Percentiles rank a stretch among this genome's conserved stretches.
phyloP scores from a whole-genome alignment of 2,113 vertebrate species.

The Stegostoma tigrinum region DNA sequence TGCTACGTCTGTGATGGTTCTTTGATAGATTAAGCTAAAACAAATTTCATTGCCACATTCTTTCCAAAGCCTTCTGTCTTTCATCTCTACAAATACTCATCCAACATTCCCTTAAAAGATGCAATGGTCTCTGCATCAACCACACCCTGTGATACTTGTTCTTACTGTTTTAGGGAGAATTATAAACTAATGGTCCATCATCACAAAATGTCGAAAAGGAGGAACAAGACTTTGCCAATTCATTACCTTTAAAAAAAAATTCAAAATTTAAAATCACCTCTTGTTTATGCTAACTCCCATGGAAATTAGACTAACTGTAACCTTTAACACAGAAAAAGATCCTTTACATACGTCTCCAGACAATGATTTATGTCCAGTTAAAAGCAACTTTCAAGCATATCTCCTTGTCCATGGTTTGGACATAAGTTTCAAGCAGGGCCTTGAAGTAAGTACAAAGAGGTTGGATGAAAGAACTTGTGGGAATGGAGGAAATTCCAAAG shows the following conservation, averaged over 20 bases:
- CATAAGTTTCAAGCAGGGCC: background rate
- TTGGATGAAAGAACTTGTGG: background rate
- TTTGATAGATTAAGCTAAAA: background rate
- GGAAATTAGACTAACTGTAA: background rate
- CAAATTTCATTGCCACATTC: background rate
- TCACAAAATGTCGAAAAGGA: too few relatives aligned
- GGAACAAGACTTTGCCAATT: background rate
- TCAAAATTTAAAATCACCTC: background rate
- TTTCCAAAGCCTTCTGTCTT: background rate
- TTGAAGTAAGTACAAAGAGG: background rate
- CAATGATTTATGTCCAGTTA: background rate
- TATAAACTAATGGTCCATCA: background rate
- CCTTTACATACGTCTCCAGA: background rate
- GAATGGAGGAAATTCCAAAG: background rate
- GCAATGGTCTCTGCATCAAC: background rate
- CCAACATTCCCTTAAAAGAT: background rate
- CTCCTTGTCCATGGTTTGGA: too few relatives aligned
- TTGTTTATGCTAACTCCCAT: background rate
- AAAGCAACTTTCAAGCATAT: background rate
- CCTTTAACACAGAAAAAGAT: background rate
- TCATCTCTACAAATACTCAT: background rate
- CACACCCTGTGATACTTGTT: background rate
- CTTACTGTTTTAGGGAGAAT: background rate
- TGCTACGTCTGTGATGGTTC: background rate
- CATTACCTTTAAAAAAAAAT: background rate